Evolutionary conservation across 2,113 vertebrate genomes (phyloP), one percentile per base, ranked within the genome.

Genomic region (Puma concolor): DNA sequence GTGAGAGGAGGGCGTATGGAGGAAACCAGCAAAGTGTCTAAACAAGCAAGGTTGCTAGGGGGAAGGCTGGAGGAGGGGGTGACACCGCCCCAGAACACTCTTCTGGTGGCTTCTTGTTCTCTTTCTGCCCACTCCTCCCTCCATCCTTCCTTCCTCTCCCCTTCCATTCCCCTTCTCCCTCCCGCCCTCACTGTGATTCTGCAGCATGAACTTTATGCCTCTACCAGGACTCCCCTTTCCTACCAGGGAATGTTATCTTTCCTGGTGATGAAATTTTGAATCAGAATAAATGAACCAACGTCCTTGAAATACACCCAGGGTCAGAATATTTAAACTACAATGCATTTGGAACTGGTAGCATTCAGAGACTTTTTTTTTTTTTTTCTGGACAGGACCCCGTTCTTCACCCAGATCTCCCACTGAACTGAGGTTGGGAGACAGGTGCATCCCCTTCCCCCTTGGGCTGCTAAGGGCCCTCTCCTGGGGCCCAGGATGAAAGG

Each of bases 21-120:
- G 87, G 88, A 95, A 64, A 44, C 13, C 6, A 60, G 84, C 11
- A 2, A 14, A 71, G 50, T 38, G 54, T 48, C 38, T 23, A 36
- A 33, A 67, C 3, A 11, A 54, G 11, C 19, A 16, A 2, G 31
- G 17, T 23, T 48, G 38, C 38, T 2, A 48, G 9, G 36, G 38
- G 38, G 27, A 14, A 4, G 13, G 19, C 0, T 38, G 11, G 8
- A 10, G 19, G 57, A 1, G 1, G 17, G 0, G 25, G 33, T 29
- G 50, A 31, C 66, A 6, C 14, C 0, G 3, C 29, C 79, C 50
- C 48, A 63, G 82, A 90, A 48, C 41, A 11, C 6, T n/a, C 50
- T 36, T 64, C 80, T 33, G 4, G 36, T 5, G 36, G 36, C 74
- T 50, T 13, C 79, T 77, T 77, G 74, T 17, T 41, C 25, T n/a